Conservation (phyloP, 2,113 vertebrate species). For the Tamias sibiricus region DNA sequence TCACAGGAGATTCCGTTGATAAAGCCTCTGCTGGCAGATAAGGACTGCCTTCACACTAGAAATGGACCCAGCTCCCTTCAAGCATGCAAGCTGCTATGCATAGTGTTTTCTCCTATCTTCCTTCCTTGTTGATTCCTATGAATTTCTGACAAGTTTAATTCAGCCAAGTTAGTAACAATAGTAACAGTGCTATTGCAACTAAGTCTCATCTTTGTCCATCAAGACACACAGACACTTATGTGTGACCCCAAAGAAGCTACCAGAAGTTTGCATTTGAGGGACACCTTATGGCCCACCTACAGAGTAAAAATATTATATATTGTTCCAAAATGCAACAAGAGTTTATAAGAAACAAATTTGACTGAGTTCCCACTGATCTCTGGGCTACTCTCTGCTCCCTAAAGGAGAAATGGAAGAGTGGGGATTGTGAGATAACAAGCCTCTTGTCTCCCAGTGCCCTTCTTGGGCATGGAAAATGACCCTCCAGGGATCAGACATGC, state of each 20-base stretch:
- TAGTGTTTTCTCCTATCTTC: not conserved
- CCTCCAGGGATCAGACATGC: not conserved
- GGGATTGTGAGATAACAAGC: not conserved
- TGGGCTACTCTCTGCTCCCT: not conserved
- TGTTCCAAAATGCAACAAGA: not conserved
- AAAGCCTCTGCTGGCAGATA: not conserved
- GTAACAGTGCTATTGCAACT: not conserved
- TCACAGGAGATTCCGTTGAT: not conserved
- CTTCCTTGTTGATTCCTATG: not conserved
- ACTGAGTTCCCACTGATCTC: not conserved
- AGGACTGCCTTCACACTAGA: not conserved
- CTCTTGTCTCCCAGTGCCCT: not conserved
- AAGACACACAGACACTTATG: not conserved
- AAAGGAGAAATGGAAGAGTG: not conserved
- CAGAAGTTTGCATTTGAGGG: not conserved
- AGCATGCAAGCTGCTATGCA: not conserved
- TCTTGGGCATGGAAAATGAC: constrained; percentile 5
- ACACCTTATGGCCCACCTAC: not conserved
- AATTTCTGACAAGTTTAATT: constrained; percentile 16
- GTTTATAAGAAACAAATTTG: not conserved
- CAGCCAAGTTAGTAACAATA: not conserved
- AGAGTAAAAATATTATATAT: not conserved
- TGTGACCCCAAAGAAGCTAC: not conserved
- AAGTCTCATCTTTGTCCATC: not conserved
- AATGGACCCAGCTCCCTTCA: not conserved